Base-by-base conservation (phyloP, 1,140 invertebrate genomes). In the Littorina saxatilis region DNA sequence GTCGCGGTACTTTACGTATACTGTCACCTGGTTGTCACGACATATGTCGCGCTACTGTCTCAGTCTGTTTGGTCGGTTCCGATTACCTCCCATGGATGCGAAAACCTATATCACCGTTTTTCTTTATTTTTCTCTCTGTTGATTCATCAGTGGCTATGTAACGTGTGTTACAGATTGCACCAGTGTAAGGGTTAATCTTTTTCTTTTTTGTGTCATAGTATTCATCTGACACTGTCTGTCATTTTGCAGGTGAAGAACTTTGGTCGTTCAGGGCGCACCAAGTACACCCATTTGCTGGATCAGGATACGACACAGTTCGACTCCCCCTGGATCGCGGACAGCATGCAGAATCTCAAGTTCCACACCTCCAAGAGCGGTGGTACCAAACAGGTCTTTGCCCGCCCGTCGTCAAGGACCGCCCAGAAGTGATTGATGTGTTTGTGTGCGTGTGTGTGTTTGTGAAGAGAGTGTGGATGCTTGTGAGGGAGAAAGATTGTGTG, bases 221-320 rank as follows among this genome's bases (percentile, higher is more conserved):
- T n/a, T n/a, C n/a, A n/a, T n/a, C n/a, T n/a, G n/a, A n/a, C n/a
- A n/a, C n/a, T n/a, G n/a, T n/a, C n/a, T n/a, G n/a, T n/a, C n/a
- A n/a, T 35, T 72, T 35, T 90, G 83, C 87, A 95, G 94, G 99
- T 99, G 0, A 99, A 99, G 93, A 99, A 99, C 93, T 99, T 99
- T 93, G 99, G 99, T 27, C 95, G 99, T 23, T 99, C 98, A 82
- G 98, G 98, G 32, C 95, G 99, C 75, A 99, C 99, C 0, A 99
- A 99, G 91, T 99, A 99, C 92, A 99, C 99, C 5, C 99, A 99
- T 93, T 94, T 99, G 88, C 98, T 99, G 0, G 98, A 99, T 93
- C 99, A 99, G 93, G 99, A 99, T 91, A 99, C 99, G 0, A 99
- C 99, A 0, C 96, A 97, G 86, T 99, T 99, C 91, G 98, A 99